Evolutionary conservation across 2,113 vertebrate species (phyloP).

Genomic region (Gadus chalcogrammus): DNA sequence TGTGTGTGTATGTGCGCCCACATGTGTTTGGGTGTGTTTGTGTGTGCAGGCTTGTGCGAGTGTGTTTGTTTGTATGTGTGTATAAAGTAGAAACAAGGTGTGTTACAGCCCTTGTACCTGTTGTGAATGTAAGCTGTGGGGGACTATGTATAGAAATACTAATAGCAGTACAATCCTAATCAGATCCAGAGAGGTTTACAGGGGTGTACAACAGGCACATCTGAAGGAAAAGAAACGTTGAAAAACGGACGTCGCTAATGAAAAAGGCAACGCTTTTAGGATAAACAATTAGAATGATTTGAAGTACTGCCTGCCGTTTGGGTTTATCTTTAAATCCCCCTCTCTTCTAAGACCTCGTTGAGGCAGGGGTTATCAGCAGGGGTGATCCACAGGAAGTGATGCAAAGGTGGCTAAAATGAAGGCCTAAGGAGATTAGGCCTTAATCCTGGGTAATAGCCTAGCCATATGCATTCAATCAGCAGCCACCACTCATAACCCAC

Average conservation of each 20-base stretch:
- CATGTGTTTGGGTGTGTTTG: too few species aligned
- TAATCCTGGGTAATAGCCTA: slow-evolving; percentile 59
- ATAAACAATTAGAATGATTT: background rate
- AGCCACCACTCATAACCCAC: slow-evolving; percentile 39
- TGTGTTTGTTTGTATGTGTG: too few species aligned
- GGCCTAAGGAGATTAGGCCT: slow-evolving; percentile 49
- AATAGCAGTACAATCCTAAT: too few species aligned
- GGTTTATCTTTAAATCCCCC: background rate
- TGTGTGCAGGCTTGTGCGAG: too few species aligned
- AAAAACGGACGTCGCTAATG: background rate
- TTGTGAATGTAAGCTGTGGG: too few species aligned
- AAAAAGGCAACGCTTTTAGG: background rate
- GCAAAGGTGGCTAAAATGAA: slow-evolving; percentile 39
- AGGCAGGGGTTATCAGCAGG: slow-evolving; percentile 29
- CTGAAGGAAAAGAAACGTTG: background rate
- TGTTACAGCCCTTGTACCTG: too few species aligned
- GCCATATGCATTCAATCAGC: slow-evolving; percentile 47
- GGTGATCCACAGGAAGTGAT: slow-evolving; percentile 53
- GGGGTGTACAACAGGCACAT: background rate
- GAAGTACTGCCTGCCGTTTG: background rate
- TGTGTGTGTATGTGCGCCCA: too few species aligned
- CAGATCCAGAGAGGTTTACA: too few species aligned
- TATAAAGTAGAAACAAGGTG: too few species aligned
- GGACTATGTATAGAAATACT: too few species aligned
- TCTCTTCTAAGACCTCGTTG: slow-evolving; percentile 43